Conservation (phyloP, 1,140 invertebrate genomes). For the Pogonomyrmex barbatus region DNA sequence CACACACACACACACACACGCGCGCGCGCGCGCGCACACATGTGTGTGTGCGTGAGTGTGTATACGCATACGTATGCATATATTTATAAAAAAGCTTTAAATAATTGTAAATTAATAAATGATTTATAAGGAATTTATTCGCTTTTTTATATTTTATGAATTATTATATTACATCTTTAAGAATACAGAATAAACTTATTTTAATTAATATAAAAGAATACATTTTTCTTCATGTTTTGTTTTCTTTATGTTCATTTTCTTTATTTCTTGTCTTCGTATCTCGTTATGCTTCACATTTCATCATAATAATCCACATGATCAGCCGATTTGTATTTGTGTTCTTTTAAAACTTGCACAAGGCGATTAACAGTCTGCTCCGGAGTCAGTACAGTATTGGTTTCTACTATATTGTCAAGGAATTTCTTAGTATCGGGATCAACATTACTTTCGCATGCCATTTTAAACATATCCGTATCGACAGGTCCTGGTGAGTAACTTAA, state of each 20-base stretch:
- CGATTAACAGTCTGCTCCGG: conserved; percentile 91
- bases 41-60: no score
- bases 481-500: conserved; percentile 98
- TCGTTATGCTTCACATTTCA: conserved; percentile 69
- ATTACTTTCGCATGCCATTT: conserved; percentile 88
- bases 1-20: no score
- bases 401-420: conserved; percentile 85
- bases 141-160: no score
- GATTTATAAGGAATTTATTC: no score
- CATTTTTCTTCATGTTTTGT: no score
- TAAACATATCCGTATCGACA: conserved; percentile 95
- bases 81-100: not conserved
- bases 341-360: conserved; percentile 90
- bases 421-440: conserved; percentile 88
- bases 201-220: no score
- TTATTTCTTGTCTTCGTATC: not conserved
- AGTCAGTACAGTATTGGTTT: conserved; percentile 88
- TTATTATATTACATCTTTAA: no score
- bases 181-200: no score
- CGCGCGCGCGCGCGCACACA: no score
- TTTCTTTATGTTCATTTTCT: not conserved
- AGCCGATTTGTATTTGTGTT: conserved; percentile 92
- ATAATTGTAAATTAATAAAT: no score
- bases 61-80: no score
- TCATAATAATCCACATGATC: conserved; percentile 96